These are phyloP conservation scores for Paguma larvata DNA, from an alignment of 2,797 vertebrate species.

Conservation along the genomic window DNA sequence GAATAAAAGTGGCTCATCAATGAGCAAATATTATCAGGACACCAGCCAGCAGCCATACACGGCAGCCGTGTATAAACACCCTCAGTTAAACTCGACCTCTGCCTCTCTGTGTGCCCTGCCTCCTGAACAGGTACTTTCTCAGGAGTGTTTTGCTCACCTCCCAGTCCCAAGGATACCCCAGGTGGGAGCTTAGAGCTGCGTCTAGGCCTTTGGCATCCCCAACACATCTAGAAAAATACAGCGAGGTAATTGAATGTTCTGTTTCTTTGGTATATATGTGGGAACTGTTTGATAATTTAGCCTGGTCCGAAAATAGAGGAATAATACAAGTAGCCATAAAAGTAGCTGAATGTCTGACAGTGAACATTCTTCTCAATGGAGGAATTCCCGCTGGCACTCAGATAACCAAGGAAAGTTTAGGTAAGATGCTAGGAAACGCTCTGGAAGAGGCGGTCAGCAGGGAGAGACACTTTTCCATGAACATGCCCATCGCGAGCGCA, in stretches of 20 bases:
- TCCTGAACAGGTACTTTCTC: neutral
- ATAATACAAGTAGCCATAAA: neutral
- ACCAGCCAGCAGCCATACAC: too few species aligned
- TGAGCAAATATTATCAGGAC: neutral
- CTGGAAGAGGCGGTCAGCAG: neutral
- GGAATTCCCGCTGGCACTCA: neutral
- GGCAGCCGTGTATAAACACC: too few species aligned
- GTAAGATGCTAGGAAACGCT: accelerated
- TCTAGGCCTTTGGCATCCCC: neutral
- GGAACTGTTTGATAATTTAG: neutral
- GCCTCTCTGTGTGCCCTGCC: neutral
- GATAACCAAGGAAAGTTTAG: neutral
- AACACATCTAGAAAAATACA: neutral
- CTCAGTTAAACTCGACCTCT: neutral
- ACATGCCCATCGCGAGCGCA: accelerated
- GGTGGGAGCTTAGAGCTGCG: neutral
- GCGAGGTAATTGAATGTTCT: neutral
- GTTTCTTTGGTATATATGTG: neutral
- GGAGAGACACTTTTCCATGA: neutral
- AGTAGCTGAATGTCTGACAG: too few species aligned
- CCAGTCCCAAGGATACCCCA: too few species aligned
- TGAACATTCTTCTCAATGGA: neutral
- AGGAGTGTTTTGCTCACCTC: neutral
- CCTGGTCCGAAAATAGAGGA: neutral
- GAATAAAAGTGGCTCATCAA: neutral